A percentile compares a stretch with the other conserved stretches of the same genome.
phyloP scores from a whole-genome alignment of 2,113 vertebrate genomes.

The Dicrurus megarhynchus region DNA sequence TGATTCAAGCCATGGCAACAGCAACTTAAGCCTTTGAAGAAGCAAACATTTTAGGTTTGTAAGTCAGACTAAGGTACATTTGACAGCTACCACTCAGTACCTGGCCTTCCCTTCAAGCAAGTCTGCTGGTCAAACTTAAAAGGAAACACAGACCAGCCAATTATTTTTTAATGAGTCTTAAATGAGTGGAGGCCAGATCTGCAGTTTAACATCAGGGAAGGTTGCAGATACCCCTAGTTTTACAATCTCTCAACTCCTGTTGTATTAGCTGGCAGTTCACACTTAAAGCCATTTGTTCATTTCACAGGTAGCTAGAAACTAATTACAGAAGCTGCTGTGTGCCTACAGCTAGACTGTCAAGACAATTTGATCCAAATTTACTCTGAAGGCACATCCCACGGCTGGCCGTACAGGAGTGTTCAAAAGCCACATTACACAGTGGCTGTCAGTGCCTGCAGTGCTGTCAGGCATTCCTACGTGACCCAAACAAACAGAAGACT shows the following conservation, averaged over 20 bases:
- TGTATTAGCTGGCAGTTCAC: background rate
- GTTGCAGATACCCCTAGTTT: background rate
- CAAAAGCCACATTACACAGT: background rate
- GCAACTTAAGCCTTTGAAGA: conserved; percentile 83
- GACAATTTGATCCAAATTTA: background rate
- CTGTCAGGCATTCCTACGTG: background rate
- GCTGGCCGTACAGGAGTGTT: background rate
- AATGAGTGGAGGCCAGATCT: background rate
- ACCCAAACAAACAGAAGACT: background rate
- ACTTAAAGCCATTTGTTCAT: background rate
- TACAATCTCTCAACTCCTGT: background rate
- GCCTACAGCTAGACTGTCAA: background rate
- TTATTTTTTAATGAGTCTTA: background rate
- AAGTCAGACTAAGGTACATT: background rate
- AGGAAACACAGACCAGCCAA: background rate
- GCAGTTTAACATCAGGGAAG: background rate
- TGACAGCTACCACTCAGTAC: background rate
- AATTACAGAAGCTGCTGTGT: background rate
- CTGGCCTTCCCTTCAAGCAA: background rate
- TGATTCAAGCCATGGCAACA: conserved; percentile 89
- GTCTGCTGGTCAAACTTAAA: background rate
- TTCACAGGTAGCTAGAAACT: background rate
- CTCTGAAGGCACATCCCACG: background rate
- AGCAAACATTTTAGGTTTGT: background rate
- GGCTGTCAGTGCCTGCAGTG: no score